These are phyloP conservation scores for Dugesia japonica DNA, from an alignment of 2,888 invertebrate species.

Conservation along the genomic window DNA sequence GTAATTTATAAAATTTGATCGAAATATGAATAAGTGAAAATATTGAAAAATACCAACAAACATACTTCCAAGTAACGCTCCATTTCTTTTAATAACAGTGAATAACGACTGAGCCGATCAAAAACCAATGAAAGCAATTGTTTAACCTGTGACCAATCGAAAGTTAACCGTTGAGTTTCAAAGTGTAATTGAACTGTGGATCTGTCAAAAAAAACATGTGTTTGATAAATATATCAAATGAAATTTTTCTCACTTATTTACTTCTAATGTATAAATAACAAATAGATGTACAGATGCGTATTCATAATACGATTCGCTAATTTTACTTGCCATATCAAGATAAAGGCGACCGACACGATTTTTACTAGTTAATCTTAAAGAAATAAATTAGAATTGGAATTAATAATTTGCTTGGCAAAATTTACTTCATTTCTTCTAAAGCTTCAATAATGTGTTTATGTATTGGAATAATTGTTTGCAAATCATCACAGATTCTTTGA, in stretches of 20 bases:
- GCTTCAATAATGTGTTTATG: background rate
- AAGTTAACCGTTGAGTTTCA: slow-evolving; percentile 1
- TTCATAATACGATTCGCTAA: background rate
- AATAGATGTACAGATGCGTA: background rate
- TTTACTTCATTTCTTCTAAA: background rate
- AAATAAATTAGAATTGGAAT: too few relatives aligned
- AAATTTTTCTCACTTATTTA: background rate
- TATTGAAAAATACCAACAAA: background rate
- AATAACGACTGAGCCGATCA: slow-evolving; percentile 79
- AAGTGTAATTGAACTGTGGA: slow-evolving; percentile 7
- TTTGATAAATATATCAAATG: too few relatives aligned
- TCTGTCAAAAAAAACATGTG: background rate
- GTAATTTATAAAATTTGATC: too few relatives aligned
- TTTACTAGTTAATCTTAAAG: background rate
- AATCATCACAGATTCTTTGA: background rate
- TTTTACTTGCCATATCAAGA: slow-evolving; percentile 8
- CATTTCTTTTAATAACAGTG: slow-evolving; percentile 67
- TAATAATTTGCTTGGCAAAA: too few relatives aligned
- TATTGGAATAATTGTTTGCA: slow-evolving; percentile 2
- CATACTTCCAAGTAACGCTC: slow-evolving; percentile 70
- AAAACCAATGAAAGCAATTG: slow-evolving; percentile 72
- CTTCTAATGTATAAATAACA: background rate
- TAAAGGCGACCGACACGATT: background rate
- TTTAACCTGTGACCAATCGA: slow-evolving; percentile 23
- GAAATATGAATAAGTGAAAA: too few relatives aligned